Evolutionary conservation across 2,888 invertebrate species (phyloP).

Genomic region (Harpagoxenus sublaevis): DNA sequence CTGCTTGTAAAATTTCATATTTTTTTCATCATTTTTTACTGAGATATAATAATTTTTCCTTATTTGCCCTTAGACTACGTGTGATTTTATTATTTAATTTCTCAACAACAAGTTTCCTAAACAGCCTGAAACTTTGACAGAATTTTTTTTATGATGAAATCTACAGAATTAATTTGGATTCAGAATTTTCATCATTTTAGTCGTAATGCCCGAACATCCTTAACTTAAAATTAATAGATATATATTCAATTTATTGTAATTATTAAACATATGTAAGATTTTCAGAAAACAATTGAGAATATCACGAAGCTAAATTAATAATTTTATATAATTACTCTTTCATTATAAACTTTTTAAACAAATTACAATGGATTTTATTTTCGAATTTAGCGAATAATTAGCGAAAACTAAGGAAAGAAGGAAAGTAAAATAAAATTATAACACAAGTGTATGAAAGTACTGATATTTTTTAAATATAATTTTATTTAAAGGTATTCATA

Average conservation of each 20-base stretch:
- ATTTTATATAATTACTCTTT: background rate
- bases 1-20: no score
- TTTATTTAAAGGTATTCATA: background rate
- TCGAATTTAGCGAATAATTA: background rate
- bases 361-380: background rate
- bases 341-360: background rate
- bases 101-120: no score
- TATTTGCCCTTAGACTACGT: no score
- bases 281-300: background rate
- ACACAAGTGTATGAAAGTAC: background rate
- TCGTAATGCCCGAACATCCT: no score
- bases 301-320: background rate
- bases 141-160: no score
- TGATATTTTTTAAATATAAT: background rate
- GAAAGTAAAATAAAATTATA: background rate
- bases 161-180: no score
- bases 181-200: no score
- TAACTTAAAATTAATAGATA: background rate
- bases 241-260: background rate
- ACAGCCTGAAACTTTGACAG: no score
- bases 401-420: background rate
- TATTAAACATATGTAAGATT: background rate
- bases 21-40: no score
- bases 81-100: no score
- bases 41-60: no score